These are phyloP conservation scores for Sylvietta virens DNA, from an alignment of 2,113 vertebrate genomes.

Conservation along the genomic window DNA sequence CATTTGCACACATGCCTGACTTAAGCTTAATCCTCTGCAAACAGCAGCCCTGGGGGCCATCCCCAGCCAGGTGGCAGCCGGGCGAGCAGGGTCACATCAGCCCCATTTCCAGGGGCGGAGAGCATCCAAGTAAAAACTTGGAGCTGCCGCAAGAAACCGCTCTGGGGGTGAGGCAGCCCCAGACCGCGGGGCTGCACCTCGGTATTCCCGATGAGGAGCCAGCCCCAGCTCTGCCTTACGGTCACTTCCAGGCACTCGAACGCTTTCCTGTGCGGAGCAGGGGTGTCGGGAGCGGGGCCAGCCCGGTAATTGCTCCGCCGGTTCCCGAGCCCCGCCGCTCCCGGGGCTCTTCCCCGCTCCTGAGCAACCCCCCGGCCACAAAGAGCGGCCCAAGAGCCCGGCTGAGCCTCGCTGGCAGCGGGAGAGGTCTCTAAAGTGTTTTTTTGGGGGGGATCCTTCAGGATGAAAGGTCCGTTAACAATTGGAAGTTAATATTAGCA, in stretches of 20 bases:
- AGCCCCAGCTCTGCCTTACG: not conserved
- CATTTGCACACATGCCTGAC: not conserved
- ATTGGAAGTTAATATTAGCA: constrained; percentile 40
- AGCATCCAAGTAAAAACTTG: not conserved
- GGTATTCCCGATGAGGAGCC: accelerated
- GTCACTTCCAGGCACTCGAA: not conserved
- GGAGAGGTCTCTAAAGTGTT: not conserved
- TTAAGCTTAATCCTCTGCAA: not conserved
- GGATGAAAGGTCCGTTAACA: constrained; percentile 2
- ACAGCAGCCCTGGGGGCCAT: not conserved
- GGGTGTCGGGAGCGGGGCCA: not conserved
- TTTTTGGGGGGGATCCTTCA: constrained; percentile 19
- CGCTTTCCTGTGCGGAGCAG: not conserved
- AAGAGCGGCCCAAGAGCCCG: not conserved
- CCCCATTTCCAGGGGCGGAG: not conserved
- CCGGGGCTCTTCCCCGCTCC: too few relatives aligned
- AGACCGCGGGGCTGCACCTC: not conserved
- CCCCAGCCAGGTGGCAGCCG: not conserved
- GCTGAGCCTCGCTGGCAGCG: not conserved
- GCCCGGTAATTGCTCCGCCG: not conserved
- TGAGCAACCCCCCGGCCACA: not conserved
- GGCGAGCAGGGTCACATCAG: not conserved
- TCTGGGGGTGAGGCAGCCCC: not conserved
- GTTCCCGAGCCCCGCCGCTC: not conserved
- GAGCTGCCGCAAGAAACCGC: not conserved